Evolutionary conservation across 2,797 vertebrate genomes (phyloP).

Genomic region (Neosilurus hyrtlii): DNA sequence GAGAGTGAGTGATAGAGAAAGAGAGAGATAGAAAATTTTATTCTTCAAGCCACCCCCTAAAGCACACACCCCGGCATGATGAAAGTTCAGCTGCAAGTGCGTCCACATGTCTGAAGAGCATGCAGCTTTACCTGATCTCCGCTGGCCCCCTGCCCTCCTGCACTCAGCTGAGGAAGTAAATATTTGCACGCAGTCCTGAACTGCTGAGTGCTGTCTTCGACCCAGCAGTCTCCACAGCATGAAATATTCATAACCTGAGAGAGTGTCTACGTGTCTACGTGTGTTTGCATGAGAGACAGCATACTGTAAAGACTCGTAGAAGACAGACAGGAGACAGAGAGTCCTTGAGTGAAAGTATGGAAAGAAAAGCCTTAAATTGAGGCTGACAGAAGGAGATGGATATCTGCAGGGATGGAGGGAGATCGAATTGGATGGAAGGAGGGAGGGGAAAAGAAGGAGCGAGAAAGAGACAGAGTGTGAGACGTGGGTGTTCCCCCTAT

Average conservation of each 20-base stretch:
- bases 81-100: constrained; percentile 37
- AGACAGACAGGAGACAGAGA: constrained; percentile 46
- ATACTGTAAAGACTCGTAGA: constrained; percentile 37
- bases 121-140: constrained; percentile 40
- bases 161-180: constrained; percentile 80
- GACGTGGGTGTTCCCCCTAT: constrained; percentile 56
- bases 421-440: constrained; percentile 32
- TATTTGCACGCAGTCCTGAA: constrained; percentile 85
- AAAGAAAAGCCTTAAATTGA: constrained; percentile 41
- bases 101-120: constrained; percentile 43
- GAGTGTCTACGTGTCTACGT: constrained; percentile 41
- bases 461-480: background rate
- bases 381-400: constrained; percentile 57
- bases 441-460: background rate
- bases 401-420: constrained; percentile 52
- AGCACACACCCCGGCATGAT: constrained; percentile 5
- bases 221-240: constrained; percentile 79
- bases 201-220: constrained; percentile 75
- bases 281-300: constrained; percentile 40
- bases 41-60: constrained; percentile 13
- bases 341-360: constrained; percentile 57
- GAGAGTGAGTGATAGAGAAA: too few relatives aligned
- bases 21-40: background rate
- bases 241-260: constrained; percentile 85
- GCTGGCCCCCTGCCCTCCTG: constrained; percentile 57